Percentiles rank a stretch among this genome's conserved stretches.
These are phyloP conservation scores for Cricetomys ansorgei DNA, from an alignment of 2,113 vertebrate species.

Conservation along the genomic window DNA sequence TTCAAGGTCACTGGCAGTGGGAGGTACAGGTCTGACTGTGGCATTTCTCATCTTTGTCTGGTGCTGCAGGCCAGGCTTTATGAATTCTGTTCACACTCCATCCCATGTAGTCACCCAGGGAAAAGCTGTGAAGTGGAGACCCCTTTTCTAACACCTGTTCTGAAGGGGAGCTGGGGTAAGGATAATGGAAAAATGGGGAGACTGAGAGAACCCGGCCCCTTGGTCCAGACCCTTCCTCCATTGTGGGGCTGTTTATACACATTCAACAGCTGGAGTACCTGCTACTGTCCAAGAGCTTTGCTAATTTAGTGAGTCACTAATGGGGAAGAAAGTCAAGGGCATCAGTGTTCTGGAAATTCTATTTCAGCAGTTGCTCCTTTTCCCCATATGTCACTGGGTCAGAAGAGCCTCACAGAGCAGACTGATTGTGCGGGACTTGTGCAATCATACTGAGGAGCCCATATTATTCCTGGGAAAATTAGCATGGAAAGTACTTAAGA, in stretches of 20 bases:
- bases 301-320: neutral
- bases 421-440: accelerated
- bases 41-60: neutral
- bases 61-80: neutral
- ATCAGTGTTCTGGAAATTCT: neutral
- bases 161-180: neutral
- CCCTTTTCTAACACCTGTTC: neutral
- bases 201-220: neutral
- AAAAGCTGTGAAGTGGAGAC: neutral
- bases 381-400: too few relatives aligned
- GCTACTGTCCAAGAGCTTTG: neutral
- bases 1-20: neutral
- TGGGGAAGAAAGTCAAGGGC: neutral
- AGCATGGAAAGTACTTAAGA: too few relatives aligned
- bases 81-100: neutral
- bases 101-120: neutral
- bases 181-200: neutral
- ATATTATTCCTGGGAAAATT: neutral
- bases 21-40: accelerated
- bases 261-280: neutral
- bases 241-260: neutral
- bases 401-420: too few relatives aligned
- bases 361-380: neutral
- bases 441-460: accelerated
- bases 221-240: neutral